Evolutionary conservation across 2,113 vertebrate species (phyloP).

Genomic region (Blennius ocellaris): DNA sequence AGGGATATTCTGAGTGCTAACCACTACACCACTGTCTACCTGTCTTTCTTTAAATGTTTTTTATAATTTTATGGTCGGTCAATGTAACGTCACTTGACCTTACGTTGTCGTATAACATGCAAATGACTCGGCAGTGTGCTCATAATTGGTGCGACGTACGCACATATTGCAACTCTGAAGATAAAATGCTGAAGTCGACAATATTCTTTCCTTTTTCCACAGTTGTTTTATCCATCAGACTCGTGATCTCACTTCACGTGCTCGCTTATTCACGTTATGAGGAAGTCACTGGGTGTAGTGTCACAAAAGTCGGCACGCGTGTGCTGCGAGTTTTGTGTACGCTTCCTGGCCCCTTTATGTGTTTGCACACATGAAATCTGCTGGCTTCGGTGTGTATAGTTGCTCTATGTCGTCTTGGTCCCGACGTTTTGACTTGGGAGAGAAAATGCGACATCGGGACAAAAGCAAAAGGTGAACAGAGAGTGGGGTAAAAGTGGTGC

Average conservation of each 20-base stretch:
- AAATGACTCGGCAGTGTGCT: slow-evolving; percentile 16
- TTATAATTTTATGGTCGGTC: neutral
- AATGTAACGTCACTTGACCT: neutral
- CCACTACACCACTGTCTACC: no score
- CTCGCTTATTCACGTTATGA: slow-evolving; percentile 48
- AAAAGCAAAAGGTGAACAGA: no score
- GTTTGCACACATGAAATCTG: slow-evolving; percentile 42
- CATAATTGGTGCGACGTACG: neutral
- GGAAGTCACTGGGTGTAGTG: slow-evolving; percentile 43
- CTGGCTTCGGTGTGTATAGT: slow-evolving; percentile 28
- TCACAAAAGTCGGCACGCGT: slow-evolving; percentile 11
- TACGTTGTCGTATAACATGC: neutral
- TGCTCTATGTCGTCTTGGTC: slow-evolving; percentile 7
- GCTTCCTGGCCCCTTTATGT: slow-evolving; percentile 32
- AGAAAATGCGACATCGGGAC: no score
- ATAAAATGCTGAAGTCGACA: slow-evolving; percentile 39
- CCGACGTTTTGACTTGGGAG: slow-evolving; percentile 13
- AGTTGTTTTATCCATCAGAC: slow-evolving; percentile 30
- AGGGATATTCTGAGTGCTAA: no score
- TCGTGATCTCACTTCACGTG: slow-evolving; percentile 55
- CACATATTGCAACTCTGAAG: slow-evolving; percentile 18
- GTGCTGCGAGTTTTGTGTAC: slow-evolving; percentile 34
- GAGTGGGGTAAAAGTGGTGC: no score
- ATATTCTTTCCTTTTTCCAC: slow-evolving; percentile 38
- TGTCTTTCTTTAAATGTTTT: neutral